A percentile compares a stretch with the other conserved stretches of the same genome.
Conservation (phyloP, 2,113 vertebrate species). For the Chloropsis cyanopogon region DNA sequence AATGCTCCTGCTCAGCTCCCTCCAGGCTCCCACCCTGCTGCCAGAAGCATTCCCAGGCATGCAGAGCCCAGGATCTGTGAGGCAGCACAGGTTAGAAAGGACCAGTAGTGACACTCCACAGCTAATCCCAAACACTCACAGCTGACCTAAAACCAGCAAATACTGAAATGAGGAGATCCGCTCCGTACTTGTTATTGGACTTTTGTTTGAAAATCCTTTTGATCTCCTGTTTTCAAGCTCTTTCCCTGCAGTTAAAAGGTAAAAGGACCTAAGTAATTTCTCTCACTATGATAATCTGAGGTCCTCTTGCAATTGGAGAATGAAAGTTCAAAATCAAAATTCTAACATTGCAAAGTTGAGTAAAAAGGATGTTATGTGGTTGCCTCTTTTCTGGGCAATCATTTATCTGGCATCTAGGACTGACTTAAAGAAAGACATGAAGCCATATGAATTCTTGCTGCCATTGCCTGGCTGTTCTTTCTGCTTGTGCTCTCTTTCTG, state of each 20-base stretch:
- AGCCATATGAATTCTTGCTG: background rate
- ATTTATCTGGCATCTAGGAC: background rate
- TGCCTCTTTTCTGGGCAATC: background rate
- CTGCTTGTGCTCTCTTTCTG: background rate
- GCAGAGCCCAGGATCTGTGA: accelerated
- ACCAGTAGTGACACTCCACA: background rate
- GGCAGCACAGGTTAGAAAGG: background rate
- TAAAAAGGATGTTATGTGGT: background rate
- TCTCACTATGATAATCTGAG: background rate
- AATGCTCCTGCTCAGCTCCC: background rate
- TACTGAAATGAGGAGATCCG: accelerated
- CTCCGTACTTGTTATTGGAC: background rate
- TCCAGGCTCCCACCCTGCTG: accelerated
- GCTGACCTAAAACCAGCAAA: background rate
- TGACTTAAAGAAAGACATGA: background rate
- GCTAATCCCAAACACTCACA: background rate
- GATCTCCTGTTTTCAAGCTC: background rate
- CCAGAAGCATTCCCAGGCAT: background rate
- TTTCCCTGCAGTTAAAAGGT: background rate
- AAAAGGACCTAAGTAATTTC: background rate
- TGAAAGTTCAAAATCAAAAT: background rate
- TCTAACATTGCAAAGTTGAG: background rate
- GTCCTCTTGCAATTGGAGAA: background rate
- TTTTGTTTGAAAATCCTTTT: background rate
- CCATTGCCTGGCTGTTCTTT: background rate